Base-by-base conservation (phyloP, 2,888 invertebrate species). In the Drosophila pseudotalamancana region DNA sequence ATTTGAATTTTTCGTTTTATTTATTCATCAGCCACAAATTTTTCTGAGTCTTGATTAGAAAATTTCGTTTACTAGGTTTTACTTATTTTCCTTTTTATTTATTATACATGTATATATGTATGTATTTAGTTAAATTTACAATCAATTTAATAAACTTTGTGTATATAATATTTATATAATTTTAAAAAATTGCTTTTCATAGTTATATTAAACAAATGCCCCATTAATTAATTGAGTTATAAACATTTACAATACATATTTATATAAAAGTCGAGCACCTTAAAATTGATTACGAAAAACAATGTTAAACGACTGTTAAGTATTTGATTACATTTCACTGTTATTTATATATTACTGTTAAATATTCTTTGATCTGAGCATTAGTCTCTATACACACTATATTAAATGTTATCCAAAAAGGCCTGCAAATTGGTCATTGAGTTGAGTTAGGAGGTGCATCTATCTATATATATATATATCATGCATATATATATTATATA, bases 211-310 rank as follows among this genome's bases (percentile, higher is more conserved):
- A 76, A 63, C 56, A 72, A 71, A 64, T 71, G 63, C 53, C 14
- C 70, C 23, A 42, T 46, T 40, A 35, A 19, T 42, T 62, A 46
- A 40, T 42, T 43, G 27, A n/a, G 53, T 45, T 49, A 49, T 54
- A 49, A 57, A 57, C 45, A 69, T 48, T 55, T 53, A 64, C 53
- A 32, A 31, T 65, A 37, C 37, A 39, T 37, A 31, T 65, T 31
- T 34, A 39, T 37, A 43, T 64, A 51, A 64, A 73, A 46, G 55
- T 74, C 31, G 72, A 72, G 72, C 72, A 72, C 72, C 72, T 71
- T 76, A 72, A 50, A 64, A 71, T 59, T 51, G 55, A 29, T 72
- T 43, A 25, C 11, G 8, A 40, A 50, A 61, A 46, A 23, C 8
- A 35, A 16, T 46, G 46, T 32, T 32, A 46, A 46, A 46, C 32